phyloP scores from a whole-genome alignment of 1,140 invertebrate species.

The Dendroctonus valens region DNA sequence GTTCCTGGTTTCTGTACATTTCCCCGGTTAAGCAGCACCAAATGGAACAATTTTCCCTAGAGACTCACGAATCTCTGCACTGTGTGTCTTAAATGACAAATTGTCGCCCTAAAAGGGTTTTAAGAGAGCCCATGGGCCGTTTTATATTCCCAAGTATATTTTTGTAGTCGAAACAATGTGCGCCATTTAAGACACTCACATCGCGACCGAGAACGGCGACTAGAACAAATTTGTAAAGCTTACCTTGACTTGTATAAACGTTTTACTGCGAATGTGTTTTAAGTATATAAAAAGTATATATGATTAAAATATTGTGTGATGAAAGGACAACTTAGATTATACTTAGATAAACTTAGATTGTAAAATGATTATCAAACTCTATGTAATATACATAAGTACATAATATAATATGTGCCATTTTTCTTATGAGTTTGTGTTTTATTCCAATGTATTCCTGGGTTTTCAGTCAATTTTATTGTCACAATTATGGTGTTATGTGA shows the following conservation, averaged over 20 bases:
- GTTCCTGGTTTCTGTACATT: no score
- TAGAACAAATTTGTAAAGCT: conserved; percentile 47
- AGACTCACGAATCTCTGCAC: conserved; percentile 19
- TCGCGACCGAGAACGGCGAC: conserved; percentile 24
- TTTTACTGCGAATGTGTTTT: conserved; percentile 51
- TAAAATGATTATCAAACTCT: conserved; percentile 51
- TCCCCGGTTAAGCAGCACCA: no score
- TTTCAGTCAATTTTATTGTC: no score
- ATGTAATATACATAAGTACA: conserved; percentile 54
- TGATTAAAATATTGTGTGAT: conserved; percentile 51
- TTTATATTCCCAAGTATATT: conserved; percentile 39
- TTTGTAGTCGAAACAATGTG: conserved; percentile 42
- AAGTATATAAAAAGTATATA: conserved; percentile 49
- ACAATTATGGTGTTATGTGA: no score
- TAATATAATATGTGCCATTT: conserved; percentile 54
- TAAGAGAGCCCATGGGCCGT: conserved; percentile 37
- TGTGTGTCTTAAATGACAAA: conserved; percentile 33
- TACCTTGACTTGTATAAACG: conserved; percentile 46
- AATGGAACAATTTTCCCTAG: background rate
- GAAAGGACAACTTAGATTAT: conserved; percentile 50
- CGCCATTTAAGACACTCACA: conserved; percentile 33
- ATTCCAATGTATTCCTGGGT: no score
- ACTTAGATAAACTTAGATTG: conserved; percentile 46
- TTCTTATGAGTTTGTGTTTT: conserved; percentile 39
- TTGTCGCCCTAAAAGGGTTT: conserved; percentile 40